phyloP scores from a whole-genome alignment of 2,797 vertebrate species.

The Thaleichthys pacificus region DNA sequence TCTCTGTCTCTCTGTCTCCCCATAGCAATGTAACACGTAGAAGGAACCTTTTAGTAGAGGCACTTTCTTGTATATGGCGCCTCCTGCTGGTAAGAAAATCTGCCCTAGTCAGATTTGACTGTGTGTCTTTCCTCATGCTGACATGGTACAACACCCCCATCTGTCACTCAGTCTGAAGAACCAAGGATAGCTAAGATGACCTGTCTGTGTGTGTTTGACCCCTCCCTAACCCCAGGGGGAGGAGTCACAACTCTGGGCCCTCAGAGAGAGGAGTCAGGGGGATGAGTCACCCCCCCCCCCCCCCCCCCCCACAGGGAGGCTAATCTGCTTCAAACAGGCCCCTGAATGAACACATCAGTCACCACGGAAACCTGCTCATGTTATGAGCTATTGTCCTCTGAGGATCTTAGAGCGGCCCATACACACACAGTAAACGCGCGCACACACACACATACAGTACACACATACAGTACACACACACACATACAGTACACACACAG shows the following conservation, averaged over 20 bases:
- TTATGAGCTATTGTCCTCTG: constrained; percentile 46
- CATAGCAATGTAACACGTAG: no score
- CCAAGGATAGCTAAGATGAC: constrained; percentile 56
- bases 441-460: background rate
- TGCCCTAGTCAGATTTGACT: background rate
- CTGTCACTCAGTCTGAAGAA: constrained; percentile 53
- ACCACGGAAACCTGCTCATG: constrained; percentile 41
- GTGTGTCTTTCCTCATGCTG: background rate
- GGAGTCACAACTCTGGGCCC: constrained; percentile 41
- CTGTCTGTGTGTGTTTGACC: constrained; percentile 66
- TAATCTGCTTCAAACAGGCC: constrained; percentile 49
- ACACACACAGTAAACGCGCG: background rate
- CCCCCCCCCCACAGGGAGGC: constrained; percentile 9
- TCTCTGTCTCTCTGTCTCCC: background rate
- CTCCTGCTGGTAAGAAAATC: constrained; percentile 50
- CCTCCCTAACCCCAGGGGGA: constrained; percentile 65
- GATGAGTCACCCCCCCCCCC: no score
- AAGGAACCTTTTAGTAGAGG: background rate
- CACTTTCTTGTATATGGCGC: constrained; percentile 44
- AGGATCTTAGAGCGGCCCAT: background rate
- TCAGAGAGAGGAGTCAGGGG: no score
- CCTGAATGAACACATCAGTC: constrained; percentile 43
- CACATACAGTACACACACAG: no score
- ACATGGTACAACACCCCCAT: constrained; percentile 46
- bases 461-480: no score